Conservation (phyloP, 2,888 invertebrate genomes). For the Sesia apiformis region DNA sequence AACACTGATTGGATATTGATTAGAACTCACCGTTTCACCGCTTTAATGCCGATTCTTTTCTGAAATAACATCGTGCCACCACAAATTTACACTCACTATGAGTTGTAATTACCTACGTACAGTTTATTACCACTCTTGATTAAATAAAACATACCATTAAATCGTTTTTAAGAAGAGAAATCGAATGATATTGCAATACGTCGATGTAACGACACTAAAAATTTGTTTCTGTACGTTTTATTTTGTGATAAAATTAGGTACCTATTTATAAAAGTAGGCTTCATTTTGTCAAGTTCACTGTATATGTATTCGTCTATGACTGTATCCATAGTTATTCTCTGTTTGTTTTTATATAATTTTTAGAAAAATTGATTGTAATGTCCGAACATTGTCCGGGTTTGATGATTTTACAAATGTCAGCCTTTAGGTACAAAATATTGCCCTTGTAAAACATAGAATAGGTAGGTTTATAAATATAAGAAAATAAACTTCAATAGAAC, state of each 20-base stretch:
- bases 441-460: too few species aligned
- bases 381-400: too few species aligned
- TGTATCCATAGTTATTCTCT: too few species aligned
- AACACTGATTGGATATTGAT: slow-evolving; percentile 70
- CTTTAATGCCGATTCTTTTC: slow-evolving; percentile 59
- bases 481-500: not conserved
- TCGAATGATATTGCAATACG: slow-evolving; percentile 4
- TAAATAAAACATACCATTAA: slow-evolving; percentile 60
- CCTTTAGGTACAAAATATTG: too few species aligned
- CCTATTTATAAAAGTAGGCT: too few species aligned
- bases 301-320: too few species aligned
- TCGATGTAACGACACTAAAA: slow-evolving; percentile 9
- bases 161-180: slow-evolving; percentile 20
- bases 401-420: too few species aligned
- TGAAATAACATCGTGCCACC: slow-evolving; percentile 56
- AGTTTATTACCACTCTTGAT: slow-evolving; percentile 58
- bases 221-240: slow-evolving; percentile 2
- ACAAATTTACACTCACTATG: slow-evolving; percentile 68
- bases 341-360: too few species aligned
- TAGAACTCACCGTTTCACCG: slow-evolving; percentile 59
- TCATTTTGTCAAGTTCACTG: too few species aligned
- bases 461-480: too few species aligned
- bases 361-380: too few species aligned
- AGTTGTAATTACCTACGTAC: slow-evolving; percentile 55
- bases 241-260: too few species aligned